Base-by-base conservation (phyloP, 2,888 invertebrate genomes). In the Encarsia formosa region DNA sequence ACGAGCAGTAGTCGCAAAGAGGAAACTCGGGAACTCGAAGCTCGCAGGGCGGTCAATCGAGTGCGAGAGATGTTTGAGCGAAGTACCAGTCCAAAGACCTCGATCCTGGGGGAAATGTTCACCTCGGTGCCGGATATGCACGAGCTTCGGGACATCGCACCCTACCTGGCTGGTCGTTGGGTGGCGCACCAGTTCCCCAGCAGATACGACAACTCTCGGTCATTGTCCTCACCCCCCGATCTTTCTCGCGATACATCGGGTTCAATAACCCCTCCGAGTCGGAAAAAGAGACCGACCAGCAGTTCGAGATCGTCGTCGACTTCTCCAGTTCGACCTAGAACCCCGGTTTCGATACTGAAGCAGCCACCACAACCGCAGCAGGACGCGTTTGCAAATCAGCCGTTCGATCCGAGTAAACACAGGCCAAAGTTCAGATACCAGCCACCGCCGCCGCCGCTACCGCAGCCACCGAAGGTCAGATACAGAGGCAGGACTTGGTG, bases 61-160 rank as follows among this genome's bases (percentile, higher is more conserved):
- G 79, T 90, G 56, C 80, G 85, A 41, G 80, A 81, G 42, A 83
- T 85, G 67, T 91, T 89, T 69, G 87, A 88, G 67, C 76, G 78
- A 11, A 46, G 51, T 42, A 75, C 78, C n/a, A 54, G 54, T 32
- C 55, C 49, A 0, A 69, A 71, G 34, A 74, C 80, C 38, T 87
- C 88, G 2, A 73, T 88, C 20, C 73, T 88, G 24, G 88, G 88
- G 0, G 85, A 87, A 62, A 86, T 85, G 80, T 90, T 87, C 65
- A 85, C 88, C 0, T 91, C 90, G 2, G 84, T 86, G 31, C 91
- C 91, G 3, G 86, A 88, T 64, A 79, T 91, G 18, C 81, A 85
- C 60, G 88, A 90, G 65, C 75, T 89, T 2, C 79, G 84, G 9
- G 87, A 88, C 63, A 86, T 90, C 44, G 85, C 88, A 1, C 87